Base-by-base conservation (phyloP, 2,113 vertebrate genomes). In the Charina bottae region DNA sequence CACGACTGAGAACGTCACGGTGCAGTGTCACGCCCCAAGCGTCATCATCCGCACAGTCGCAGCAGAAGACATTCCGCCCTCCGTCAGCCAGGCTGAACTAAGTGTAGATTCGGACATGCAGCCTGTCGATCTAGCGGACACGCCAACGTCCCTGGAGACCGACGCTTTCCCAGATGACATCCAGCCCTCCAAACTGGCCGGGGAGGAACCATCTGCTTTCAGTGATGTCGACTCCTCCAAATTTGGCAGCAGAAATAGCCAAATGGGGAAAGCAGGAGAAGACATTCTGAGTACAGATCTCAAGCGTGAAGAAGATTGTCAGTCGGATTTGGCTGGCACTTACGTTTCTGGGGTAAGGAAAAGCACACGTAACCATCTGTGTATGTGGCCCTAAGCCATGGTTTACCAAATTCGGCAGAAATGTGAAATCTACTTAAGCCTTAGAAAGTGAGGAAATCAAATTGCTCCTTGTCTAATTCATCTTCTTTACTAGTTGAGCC, bases 31-130 rank as follows among this genome's bases (percentile, higher is more conserved):
- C 93, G 97, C 98, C 0, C 98, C 98, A 0, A 98, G 99, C 37
- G 98, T 99, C 97, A 99, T 99, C 94, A 99, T 99, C 96, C 99
- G 99, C 94, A 99, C 99, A 0, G 97, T 99, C 87, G 97, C 98
- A 91, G 97, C 99, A 1, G 98, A 98, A 87, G 99, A 99, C 91
- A 97, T 98, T 92, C 93, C 98, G 90, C 97, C 98, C 92, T 96
- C 98, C 33, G 97, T 99, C 88, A 91, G 97, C 95, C 98, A 98
- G 94, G 97, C 98, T 23, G 98, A 98, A 94, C 96, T 99, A 94
- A 92, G 97, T 0, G 96, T 98, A 26, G 98, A 98, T 88, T 88
- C 96, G 87, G 96, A 97, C 91, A 96, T 98, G 86, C 97, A 97
- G 53, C 88, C 97, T 9, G 95, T 97, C 49, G 96, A 97, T 91